Conservation (phyloP, 2,888 invertebrate genomes). For the Napeogenes inachia region DNA sequence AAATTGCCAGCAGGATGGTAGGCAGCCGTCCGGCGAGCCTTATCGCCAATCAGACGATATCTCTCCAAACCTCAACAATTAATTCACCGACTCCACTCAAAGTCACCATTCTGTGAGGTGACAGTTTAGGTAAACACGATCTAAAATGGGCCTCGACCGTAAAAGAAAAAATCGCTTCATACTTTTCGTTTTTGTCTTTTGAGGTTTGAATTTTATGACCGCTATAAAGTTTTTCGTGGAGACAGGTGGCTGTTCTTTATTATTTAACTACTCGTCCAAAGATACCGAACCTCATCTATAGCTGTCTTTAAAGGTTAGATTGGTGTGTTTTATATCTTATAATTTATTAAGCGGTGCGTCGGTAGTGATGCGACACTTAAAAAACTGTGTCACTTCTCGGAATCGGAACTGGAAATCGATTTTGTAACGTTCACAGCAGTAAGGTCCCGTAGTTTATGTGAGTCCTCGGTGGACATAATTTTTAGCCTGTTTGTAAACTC, state of each 20-base stretch:
- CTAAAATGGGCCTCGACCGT: constrained; percentile 69
- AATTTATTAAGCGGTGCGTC: constrained; percentile 74
- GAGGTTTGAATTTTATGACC: constrained; percentile 75
- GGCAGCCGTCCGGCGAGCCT: constrained; percentile 48
- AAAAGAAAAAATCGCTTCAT: constrained; percentile 63
- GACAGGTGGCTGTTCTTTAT: constrained; percentile 77
- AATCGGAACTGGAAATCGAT: constrained; percentile 76
- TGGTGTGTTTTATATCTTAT: constrained; percentile 60
- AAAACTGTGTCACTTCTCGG: constrained; percentile 76
- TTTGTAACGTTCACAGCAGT: constrained; percentile 73
- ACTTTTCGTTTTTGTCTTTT: constrained; percentile 69
- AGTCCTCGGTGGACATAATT: constrained; percentile 37
- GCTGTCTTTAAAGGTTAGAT: constrained; percentile 61
- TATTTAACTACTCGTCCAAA: constrained; percentile 56
- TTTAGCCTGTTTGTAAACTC: constrained; percentile 57
- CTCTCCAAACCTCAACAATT: constrained; percentile 69
- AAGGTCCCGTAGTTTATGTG: constrained; percentile 70
- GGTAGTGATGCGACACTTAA: constrained; percentile 77
- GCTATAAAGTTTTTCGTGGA: constrained; percentile 76
- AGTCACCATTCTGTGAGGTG: constrained; percentile 75
- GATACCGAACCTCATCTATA: constrained; percentile 54
- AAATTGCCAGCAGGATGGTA: constrained; percentile 59
- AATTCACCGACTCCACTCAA: constrained; percentile 71
- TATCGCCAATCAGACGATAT: constrained; percentile 70
- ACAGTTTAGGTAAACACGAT: constrained; percentile 76